Conservation (phyloP, 1,140 invertebrate species). For the Marisa cornuarietis region DNA sequence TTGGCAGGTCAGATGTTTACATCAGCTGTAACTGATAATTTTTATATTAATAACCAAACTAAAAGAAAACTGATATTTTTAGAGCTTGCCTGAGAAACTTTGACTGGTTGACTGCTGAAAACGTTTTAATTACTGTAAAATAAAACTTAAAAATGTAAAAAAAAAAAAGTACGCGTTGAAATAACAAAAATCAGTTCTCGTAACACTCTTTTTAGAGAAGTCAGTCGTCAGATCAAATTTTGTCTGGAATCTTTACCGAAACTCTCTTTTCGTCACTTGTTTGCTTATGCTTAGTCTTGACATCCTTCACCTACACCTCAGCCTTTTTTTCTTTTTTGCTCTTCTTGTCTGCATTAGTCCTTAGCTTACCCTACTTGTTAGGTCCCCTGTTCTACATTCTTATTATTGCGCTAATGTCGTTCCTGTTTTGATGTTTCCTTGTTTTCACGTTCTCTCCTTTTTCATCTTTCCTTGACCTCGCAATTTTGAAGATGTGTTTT, state of each 20-base stretch:
- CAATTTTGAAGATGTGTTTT: background rate
- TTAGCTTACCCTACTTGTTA: background rate
- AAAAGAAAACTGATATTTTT: background rate
- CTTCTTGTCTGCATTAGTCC: background rate
- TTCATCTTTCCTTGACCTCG: background rate
- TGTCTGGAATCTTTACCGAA: background rate
- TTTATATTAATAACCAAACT: background rate
- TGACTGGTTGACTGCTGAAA: too few relatives aligned
- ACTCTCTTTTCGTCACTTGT: background rate
- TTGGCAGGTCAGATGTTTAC: conserved; percentile 35
- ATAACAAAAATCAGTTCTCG: too few relatives aligned
- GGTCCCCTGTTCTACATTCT: background rate
- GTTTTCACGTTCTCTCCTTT: background rate
- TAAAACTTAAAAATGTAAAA: too few relatives aligned
- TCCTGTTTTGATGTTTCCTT: background rate
- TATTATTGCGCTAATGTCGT: background rate
- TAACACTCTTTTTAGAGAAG: background rate
- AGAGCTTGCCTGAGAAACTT: too few relatives aligned
- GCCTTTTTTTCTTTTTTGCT: background rate
- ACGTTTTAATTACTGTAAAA: too few relatives aligned
- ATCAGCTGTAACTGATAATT: background rate
- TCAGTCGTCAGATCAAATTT: background rate
- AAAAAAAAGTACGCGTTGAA: too few relatives aligned
- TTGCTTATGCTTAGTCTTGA: too few relatives aligned
- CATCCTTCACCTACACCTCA: background rate